Evolutionary conservation across 1,140 invertebrate genomes (phyloP).

Genomic region (Camponotus floridanus): DNA sequence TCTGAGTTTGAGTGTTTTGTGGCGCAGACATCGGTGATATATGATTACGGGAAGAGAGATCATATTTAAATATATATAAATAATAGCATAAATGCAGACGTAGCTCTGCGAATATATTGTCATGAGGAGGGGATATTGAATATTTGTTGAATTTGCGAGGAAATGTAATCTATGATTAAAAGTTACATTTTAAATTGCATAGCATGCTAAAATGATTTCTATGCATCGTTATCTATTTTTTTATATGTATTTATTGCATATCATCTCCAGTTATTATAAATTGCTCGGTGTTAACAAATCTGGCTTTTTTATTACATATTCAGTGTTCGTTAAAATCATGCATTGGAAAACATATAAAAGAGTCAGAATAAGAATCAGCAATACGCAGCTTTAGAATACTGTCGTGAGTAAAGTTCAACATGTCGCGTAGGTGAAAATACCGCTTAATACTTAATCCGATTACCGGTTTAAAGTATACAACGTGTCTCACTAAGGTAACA

Average conservation of each 20-base stretch:
- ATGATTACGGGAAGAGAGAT: not conserved
- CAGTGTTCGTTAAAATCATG: conserved; percentile 30
- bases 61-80: conserved; percentile 17
- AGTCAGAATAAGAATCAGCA: conserved; percentile 13
- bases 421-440: conserved; percentile 44
- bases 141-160: conserved; percentile 4
- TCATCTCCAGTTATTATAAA: conserved; percentile 4
- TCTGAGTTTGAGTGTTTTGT: not conserved
- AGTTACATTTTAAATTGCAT: conserved; percentile 39
- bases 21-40: not conserved
- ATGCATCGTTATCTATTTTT: not conserved
- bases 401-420: conserved; percentile 52
- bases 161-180: not conserved
- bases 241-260: not conserved
- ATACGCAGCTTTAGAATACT: conserved; percentile 44
- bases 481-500: not conserved
- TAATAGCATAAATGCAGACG: not conserved
- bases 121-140: conserved; percentile 12
- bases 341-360: conserved; percentile 49
- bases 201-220: conserved; percentile 16
- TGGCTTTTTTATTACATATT: not conserved
- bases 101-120: not conserved
- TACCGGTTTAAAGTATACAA: conserved; percentile 41
- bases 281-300: conserved; percentile 29
- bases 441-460: conserved; percentile 57